These are phyloP conservation scores for Mactromeris polynyma DNA, from an alignment of 2,888 invertebrate species.

Conservation along the genomic window DNA sequence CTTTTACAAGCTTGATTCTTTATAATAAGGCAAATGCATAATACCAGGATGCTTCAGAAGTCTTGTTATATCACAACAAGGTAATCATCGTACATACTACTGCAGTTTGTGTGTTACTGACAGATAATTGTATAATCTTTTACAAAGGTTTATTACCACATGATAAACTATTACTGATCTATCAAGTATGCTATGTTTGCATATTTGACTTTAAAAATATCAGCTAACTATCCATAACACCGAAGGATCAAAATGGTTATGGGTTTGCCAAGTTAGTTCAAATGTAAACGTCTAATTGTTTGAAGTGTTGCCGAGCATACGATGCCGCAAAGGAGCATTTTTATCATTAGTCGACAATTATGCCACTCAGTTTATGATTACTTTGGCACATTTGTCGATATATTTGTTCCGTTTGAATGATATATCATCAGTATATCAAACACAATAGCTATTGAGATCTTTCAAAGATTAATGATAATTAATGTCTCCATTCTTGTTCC, in stretches of 20 bases:
- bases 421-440: background rate
- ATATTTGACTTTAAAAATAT: too few species aligned
- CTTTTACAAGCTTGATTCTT: too few species aligned
- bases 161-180: too few species aligned
- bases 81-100: too few species aligned
- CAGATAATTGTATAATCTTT: too few species aligned
- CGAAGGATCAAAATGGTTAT: background rate
- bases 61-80: too few species aligned
- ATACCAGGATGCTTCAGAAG: too few species aligned
- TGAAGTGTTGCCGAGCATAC: background rate
- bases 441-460: background rate
- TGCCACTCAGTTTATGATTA: background rate
- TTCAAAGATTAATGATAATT: background rate
- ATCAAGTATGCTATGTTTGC: too few species aligned
- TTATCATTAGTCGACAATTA: background rate
- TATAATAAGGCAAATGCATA: too few species aligned
- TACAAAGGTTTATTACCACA: too few species aligned
- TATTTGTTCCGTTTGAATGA: background rate
- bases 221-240: too few species aligned
- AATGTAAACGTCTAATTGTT: background rate
- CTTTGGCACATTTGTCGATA: conserved; percentile 1
- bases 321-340: background rate
- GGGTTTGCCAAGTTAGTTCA: background rate
- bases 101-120: too few species aligned
- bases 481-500: background rate